Conservation (phyloP, 2,888 invertebrate species). For the Crocallis elinguaria region DNA sequence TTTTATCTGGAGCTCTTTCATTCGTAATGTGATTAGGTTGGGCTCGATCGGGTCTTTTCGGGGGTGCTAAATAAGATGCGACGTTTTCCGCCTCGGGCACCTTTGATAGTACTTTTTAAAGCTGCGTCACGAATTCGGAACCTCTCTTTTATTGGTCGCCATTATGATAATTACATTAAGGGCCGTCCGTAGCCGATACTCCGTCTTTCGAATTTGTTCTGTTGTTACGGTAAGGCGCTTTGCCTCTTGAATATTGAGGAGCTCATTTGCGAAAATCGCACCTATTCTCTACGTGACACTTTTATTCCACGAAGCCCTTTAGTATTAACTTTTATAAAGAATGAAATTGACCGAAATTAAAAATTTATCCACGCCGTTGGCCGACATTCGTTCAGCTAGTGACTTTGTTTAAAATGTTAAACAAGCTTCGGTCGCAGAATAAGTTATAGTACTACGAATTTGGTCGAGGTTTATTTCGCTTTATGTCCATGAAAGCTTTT, state of each 20-base stretch:
- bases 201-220: constrained; percentile 82
- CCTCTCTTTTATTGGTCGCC: constrained; percentile 82
- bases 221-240: constrained; percentile 77
- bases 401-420: constrained; percentile 30
- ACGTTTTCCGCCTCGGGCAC: constrained; percentile 81
- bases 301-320: constrained; percentile 53
- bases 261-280: constrained; percentile 81
- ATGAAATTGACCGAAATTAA: constrained; percentile 60
- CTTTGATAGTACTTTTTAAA: constrained; percentile 70
- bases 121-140: constrained; percentile 80
- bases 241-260: constrained; percentile 80
- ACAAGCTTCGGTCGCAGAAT: constrained; percentile 9
- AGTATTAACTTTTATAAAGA: constrained; percentile 36
- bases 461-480: constrained; percentile 27
- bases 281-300: constrained; percentile 80
- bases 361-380: constrained; percentile 50
- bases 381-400: constrained; percentile 26
- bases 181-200: constrained; percentile 77
- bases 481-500: constrained; percentile 27
- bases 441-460: too few relatives aligned
- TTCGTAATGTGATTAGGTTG: constrained; percentile 80
- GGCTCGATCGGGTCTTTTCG: constrained; percentile 60
- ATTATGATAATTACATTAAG: constrained; percentile 84
- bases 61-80: constrained; percentile 82
- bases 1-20: constrained; percentile 77